Base-by-base conservation (phyloP, 2,888 invertebrate species). In the Blomia tropicalis region DNA sequence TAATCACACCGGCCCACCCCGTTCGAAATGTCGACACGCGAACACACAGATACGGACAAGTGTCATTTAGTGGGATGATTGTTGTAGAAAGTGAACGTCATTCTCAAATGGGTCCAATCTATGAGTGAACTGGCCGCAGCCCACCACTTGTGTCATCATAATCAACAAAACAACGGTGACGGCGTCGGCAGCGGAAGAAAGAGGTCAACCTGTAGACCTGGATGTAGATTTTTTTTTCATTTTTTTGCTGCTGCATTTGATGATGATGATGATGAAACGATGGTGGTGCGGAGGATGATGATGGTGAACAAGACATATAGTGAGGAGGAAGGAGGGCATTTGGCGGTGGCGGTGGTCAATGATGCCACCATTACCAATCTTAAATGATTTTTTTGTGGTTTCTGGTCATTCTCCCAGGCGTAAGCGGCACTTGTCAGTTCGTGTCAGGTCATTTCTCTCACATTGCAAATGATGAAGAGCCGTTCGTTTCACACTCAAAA, bases 121-220 rank as follows among this genome's bases (percentile, higher is more conserved):
- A 27, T 19, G 22, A 11, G 11, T 19, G 51, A 25, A 27, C 51
- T 47, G 51, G 7, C 51, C 51, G 51, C 27, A 47, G 51, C 51
- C 51, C 51, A 47, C 51, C n/a, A n/a, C n/a, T n/a, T n/a, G n/a
- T 47, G 51, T 47, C 51, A 47, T 47, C 51, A n/a, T n/a, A n/a
- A 7, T 27, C 51, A 47, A 14, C 51, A 11, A 17, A n/a, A n/a
- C 36, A 36, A 7, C 36, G 36, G 7, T 36, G 7, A 7, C 36
- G 17, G 17, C 17, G 17, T 36, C 7, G 7, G 36, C 36, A 36
- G n/a, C n/a, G n/a, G 36, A 36, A 36, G 36, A 36, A 36, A 36
- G 36, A 36, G 36, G 36, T 36, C 36, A 36, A 36, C 36, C 36
- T 36, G 36, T 36, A 36, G 36, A 36, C 36, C n/a, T n/a, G n/a